A percentile compares a stretch with the other conserved stretches of the same genome.
phyloP scores from a whole-genome alignment of 2,113 vertebrate species.

The Carlito syrichta region DNA sequence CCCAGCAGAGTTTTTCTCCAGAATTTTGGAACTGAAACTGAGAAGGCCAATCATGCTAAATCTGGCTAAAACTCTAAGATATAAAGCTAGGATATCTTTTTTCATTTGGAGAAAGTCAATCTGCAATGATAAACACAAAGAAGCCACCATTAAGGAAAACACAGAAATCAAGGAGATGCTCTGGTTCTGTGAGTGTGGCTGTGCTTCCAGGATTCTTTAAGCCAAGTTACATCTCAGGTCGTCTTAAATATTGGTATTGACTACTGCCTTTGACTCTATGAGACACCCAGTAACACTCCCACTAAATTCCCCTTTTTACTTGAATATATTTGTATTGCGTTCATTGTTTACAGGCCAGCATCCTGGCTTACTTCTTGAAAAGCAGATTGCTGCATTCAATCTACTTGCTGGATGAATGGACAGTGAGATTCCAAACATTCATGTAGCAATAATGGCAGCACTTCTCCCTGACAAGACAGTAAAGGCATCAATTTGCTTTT shows the following conservation, averaged over 20 bases:
- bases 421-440: background rate
- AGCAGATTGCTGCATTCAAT: background rate
- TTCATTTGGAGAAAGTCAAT: background rate
- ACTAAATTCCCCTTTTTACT: background rate
- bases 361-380: background rate
- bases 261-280: constrained; percentile 8
- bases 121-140: background rate
- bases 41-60: background rate
- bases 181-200: background rate
- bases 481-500: background rate
- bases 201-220: background rate
- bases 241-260: background rate
- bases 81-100: background rate
- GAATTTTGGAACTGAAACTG: background rate
- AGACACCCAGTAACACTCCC: background rate
- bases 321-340: background rate
- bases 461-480: background rate
- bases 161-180: background rate
- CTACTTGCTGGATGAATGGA: background rate
- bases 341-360: background rate
- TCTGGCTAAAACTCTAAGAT: background rate
- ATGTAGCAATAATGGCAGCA: background rate
- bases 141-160: background rate
- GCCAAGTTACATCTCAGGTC: background rate
- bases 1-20: too few relatives aligned